A percentile compares a stretch with the other conserved stretches of the same genome.
Evolutionary conservation across 2,797 vertebrate species (phyloP).

Genomic region (Trematomus bernacchii): DNA sequence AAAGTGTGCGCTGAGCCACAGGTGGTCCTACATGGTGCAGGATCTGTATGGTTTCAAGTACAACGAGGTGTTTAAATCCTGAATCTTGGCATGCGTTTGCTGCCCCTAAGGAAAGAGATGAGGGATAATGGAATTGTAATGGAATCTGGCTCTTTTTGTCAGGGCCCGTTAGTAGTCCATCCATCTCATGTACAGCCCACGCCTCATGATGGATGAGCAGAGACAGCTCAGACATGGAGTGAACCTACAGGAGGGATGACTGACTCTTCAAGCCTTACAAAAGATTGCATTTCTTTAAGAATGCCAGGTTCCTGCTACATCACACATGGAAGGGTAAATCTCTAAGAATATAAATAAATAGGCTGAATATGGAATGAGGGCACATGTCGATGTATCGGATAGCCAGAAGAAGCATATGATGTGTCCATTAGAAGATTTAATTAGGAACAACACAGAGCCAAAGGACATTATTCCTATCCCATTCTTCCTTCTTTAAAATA

Average conservation of each 20-base stretch:
- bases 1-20: constrained; percentile 26
- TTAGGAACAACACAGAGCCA: constrained; percentile 21
- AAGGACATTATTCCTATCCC: constrained; percentile 32
- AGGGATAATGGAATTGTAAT: constrained; percentile 54
- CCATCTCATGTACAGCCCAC: constrained; percentile 36
- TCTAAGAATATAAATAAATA: constrained; percentile 18
- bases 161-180: constrained; percentile 30
- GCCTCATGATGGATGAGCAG: constrained; percentile 31
- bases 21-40: constrained; percentile 13
- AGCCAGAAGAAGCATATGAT: constrained; percentile 13
- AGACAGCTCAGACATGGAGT: constrained; percentile 15
- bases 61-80: neutral
- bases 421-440: constrained; percentile 31
- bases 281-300: constrained; percentile 17
- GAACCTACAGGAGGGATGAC: neutral
- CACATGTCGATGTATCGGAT: constrained; percentile 19
- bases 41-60: constrained; percentile 19
- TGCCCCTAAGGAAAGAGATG: constrained; percentile 2
- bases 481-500: constrained; percentile 19
- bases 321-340: constrained; percentile 10
- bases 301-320: constrained; percentile 8
- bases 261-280: constrained; percentile 8
- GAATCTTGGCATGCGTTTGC: neutral
- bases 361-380: constrained; percentile 5
- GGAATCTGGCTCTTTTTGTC: constrained; percentile 39